Conservation (phyloP, 2,888 invertebrate genomes). For the Allophyes oxyacanthae region DNA sequence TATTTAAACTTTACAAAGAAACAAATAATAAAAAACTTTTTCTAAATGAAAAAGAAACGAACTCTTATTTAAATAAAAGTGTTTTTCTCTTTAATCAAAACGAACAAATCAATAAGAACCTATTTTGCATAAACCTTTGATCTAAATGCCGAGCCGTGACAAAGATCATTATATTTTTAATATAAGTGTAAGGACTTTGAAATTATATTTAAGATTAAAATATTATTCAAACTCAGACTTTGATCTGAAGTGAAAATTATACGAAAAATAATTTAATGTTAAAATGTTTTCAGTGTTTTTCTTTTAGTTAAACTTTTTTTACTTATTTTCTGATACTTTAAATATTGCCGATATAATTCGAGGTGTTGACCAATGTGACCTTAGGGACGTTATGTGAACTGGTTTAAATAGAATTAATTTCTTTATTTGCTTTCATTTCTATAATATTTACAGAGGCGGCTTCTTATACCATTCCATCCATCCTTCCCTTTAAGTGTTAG, state of each 20-base stretch:
- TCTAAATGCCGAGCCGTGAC: conserved; percentile 7
- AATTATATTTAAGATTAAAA: conserved; percentile 1
- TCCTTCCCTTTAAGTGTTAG: too few species aligned
- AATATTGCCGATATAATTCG: too few species aligned
- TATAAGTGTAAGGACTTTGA: conserved; percentile 1
- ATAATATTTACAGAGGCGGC: too few species aligned
- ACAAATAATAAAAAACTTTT: background rate
- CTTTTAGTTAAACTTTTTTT: too few species aligned
- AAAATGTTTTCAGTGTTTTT: too few species aligned
- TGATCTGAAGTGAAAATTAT: conserved; percentile 20
- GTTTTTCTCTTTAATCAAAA: conserved; percentile 32
- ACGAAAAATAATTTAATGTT: background rate
- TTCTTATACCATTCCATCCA: too few species aligned
- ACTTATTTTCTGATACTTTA: too few species aligned
- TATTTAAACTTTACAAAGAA: background rate
- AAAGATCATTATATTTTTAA: conserved; percentile 28
- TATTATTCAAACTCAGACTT: conserved; percentile 4
- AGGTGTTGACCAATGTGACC: too few species aligned
- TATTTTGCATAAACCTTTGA: conserved; percentile 41
- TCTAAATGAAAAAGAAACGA: conserved; percentile 3
- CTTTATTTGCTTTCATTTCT: too few species aligned
- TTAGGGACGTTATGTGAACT: too few species aligned
- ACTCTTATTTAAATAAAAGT: conserved; percentile 18
- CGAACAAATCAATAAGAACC: conserved; percentile 33
- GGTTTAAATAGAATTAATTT: too few species aligned